phyloP scores from a whole-genome alignment of 2,113 vertebrate genomes.

The Tapirus terrestris region DNA sequence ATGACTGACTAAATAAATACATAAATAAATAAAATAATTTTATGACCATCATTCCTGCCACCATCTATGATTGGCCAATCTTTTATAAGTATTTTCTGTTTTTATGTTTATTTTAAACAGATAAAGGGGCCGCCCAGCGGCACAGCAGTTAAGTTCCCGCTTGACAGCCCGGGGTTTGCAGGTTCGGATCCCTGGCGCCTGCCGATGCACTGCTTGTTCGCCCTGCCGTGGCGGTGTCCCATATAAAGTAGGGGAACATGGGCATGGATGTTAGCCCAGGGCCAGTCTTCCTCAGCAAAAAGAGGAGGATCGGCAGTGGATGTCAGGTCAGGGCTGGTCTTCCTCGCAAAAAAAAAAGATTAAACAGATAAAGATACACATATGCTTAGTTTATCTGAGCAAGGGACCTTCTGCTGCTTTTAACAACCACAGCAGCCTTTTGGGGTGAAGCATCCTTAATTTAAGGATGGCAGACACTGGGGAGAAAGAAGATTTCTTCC shows the following conservation, averaged over 20 bases:
- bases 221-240: too few relatives aligned
- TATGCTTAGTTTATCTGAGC: neutral
- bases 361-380: neutral
- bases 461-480: neutral
- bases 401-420: neutral
- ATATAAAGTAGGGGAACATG: too few relatives aligned
- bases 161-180: too few relatives aligned
- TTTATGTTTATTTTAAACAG: slow-evolving; percentile 28
- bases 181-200: too few relatives aligned
- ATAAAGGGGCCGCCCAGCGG: neutral
- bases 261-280: too few relatives aligned
- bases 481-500: neutral
- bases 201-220: too few relatives aligned
- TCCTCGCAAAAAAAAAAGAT: neutral
- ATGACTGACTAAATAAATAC: too few relatives aligned
- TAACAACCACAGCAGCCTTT: neutral
- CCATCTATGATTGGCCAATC: neutral
- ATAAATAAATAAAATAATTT: neutral
- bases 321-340: too few relatives aligned
- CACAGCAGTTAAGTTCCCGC: too few relatives aligned
- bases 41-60: neutral
- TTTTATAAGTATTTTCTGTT: neutral
- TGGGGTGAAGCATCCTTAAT: neutral
- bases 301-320: too few relatives aligned
- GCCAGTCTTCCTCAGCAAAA: too few relatives aligned